Conservation (phyloP, 2,113 vertebrate genomes). For the Haplochromis vanheusdeni region DNA sequence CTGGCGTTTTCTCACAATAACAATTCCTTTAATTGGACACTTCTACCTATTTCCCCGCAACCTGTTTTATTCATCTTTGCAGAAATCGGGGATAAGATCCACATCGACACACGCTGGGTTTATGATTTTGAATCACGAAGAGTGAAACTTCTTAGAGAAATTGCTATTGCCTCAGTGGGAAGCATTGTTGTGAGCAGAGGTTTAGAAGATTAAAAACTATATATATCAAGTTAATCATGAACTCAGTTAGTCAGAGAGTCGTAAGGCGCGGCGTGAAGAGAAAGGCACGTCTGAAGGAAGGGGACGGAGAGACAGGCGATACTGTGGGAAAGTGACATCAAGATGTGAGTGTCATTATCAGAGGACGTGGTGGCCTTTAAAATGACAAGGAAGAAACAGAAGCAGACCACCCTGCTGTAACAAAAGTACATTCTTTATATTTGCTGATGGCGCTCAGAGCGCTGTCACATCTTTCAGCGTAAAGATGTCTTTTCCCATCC, state of each 20-base stretch:
- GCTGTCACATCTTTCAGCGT: background rate
- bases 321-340: background rate
- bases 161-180: slow-evolving; percentile 64
- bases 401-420: background rate
- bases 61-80: slow-evolving; percentile 45
- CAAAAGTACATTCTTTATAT: background rate
- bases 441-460: background rate
- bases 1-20: slow-evolving; percentile 58
- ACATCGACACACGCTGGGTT: slow-evolving; percentile 62
- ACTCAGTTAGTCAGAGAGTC: slow-evolving; percentile 39
- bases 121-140: slow-evolving; percentile 66
- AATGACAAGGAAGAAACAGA: background rate
- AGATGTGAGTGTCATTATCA: background rate
- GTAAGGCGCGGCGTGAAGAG: background rate
- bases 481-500: background rate
- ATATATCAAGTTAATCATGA: slow-evolving; percentile 54
- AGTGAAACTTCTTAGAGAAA: slow-evolving; percentile 53
- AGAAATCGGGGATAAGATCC: slow-evolving; percentile 47
- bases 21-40: slow-evolving; percentile 69
- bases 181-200: slow-evolving; percentile 43
- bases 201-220: slow-evolving; percentile 33
- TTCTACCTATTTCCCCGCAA: slow-evolving; percentile 28
- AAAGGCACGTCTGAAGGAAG: background rate
- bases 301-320: background rate
- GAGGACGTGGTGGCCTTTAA: background rate